Percentiles rank a stretch among this genome's conserved stretches.
Evolutionary conservation across 2,888 invertebrate genomes (phyloP).

Genomic region (Macrosiphum euphorbiae): DNA sequence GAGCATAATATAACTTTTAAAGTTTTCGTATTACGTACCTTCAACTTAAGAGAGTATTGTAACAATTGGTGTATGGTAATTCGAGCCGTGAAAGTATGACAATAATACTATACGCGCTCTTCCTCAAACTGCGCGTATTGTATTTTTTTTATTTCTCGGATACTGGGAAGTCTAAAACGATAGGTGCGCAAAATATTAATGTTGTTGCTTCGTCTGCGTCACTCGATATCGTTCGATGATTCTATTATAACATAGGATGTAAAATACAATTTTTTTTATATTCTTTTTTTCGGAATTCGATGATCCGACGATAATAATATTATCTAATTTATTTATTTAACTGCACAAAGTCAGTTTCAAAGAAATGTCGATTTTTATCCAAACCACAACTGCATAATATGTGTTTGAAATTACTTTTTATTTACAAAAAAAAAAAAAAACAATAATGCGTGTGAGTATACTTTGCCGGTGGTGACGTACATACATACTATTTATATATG

Average conservation of each 20-base stretch:
- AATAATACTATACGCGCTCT: not conserved
- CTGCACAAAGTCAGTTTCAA: not conserved
- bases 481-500: not conserved
- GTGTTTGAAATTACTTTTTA: not conserved
- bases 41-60: not conserved
- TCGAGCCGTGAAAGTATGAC: not conserved
- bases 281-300: not conserved
- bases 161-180: not conserved
- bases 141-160: not conserved
- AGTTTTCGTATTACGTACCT: not conserved
- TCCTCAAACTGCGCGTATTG: not conserved
- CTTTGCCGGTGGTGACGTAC: not conserved
- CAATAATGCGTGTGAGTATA: not conserved
- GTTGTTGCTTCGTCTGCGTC: not conserved
- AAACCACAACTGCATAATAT: not conserved
- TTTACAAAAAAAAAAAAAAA: not conserved
- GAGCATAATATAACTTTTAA: not conserved
- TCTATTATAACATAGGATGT: not conserved
- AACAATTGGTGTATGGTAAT: not conserved
- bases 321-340: not conserved
- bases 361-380: not conserved
- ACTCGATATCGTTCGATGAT: not conserved
- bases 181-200: not conserved
- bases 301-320: not conserved
- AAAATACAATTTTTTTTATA: not conserved